These are phyloP conservation scores for Artibeus jamaicensis DNA, from an alignment of 2,797 vertebrate genomes.

Conservation along the genomic window DNA sequence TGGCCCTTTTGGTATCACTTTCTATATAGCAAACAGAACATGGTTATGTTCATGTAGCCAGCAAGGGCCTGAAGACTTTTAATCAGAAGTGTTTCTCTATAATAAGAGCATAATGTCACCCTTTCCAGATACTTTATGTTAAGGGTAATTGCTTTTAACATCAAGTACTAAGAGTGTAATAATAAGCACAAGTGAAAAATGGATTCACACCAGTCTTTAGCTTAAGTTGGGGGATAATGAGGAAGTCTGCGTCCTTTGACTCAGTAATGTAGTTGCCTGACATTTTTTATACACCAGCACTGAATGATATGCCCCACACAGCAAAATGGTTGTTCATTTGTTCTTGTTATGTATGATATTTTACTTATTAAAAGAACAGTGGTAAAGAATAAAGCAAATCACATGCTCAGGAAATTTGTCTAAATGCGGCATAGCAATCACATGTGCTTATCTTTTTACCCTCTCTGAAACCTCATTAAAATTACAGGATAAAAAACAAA, in stretches of 20 bases:
- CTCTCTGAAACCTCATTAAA: background rate
- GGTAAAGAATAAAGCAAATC: background rate
- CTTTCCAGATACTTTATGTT: background rate
- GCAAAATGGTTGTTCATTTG: background rate
- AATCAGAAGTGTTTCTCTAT: background rate
- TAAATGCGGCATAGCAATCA: background rate
- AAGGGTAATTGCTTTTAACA: background rate
- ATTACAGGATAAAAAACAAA: background rate
- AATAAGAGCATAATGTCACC: background rate
- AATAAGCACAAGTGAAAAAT: background rate
- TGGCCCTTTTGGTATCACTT: background rate
- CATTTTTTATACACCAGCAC: background rate
- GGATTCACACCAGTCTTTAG: background rate
- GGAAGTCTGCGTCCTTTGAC: background rate
- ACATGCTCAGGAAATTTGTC: background rate
- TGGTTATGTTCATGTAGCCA: background rate
- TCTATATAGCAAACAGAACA: background rate
- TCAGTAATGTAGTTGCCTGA: background rate
- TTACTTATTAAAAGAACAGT: background rate
- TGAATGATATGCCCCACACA: too few species aligned
- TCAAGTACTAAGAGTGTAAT: background rate
- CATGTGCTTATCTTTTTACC: background rate
- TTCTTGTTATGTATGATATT: background rate
- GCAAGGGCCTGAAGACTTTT: background rate
- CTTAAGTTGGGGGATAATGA: background rate